Conservation (phyloP, 2,888 invertebrate species). For the Teleogryllus oceanicus region DNA sequence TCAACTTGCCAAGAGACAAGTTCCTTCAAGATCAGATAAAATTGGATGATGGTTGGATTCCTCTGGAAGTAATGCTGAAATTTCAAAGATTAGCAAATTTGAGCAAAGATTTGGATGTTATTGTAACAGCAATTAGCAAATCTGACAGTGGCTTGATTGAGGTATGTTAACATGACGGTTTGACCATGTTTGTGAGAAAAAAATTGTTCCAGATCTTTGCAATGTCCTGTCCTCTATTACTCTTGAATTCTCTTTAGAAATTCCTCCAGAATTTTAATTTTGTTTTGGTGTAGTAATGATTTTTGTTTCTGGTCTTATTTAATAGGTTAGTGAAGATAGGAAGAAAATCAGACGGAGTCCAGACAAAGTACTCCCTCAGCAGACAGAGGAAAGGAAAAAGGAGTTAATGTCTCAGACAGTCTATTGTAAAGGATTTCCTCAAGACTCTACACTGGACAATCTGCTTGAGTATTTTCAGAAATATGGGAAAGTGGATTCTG, state of each 20-base stretch:
- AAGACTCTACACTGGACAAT: conserved; percentile 62
- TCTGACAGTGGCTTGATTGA: conserved; percentile 70
- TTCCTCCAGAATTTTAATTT: too few relatives aligned
- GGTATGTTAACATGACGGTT: conserved; percentile 51
- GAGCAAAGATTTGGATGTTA: conserved; percentile 63
- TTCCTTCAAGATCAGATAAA: conserved; percentile 84
- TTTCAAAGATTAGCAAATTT: conserved; percentile 82
- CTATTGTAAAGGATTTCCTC: conserved; percentile 85
- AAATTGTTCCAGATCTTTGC: too few relatives aligned
- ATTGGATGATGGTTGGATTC: conserved; percentile 88
- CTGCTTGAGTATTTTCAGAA: conserved; percentile 69
- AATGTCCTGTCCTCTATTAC: too few relatives aligned
- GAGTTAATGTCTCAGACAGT: conserved; percentile 71
- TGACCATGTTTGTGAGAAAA: too few relatives aligned
- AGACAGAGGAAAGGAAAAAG: conserved; percentile 77
- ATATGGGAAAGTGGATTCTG: conserved; percentile 65
- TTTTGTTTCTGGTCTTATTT: conserved; percentile 28
- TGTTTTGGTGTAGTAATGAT: too few relatives aligned
- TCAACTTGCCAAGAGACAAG: conserved; percentile 87
- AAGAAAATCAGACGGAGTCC: conserved; percentile 71
- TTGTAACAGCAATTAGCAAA: conserved; percentile 70
- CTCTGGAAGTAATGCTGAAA: conserved; percentile 74
- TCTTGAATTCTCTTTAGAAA: too few relatives aligned
- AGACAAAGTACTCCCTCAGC: conserved; percentile 74
- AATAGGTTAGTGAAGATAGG: conserved; percentile 62